These are phyloP conservation scores for Mionectes macconnelli DNA, from an alignment of 2,113 vertebrate genomes.

Conservation along the genomic window DNA sequence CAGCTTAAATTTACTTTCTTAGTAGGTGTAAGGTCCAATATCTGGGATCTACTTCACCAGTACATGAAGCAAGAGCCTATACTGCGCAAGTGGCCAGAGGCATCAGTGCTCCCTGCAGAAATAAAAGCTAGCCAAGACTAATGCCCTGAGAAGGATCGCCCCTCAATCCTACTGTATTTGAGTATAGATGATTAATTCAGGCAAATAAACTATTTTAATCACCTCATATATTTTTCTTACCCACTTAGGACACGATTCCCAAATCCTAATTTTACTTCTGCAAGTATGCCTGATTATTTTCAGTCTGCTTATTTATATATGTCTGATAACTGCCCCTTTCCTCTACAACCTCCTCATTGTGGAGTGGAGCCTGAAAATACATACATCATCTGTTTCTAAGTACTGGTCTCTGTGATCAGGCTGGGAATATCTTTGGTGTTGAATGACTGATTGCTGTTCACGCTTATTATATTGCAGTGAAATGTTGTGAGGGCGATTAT, in stretches of 20 bases:
- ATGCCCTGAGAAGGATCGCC: not conserved
- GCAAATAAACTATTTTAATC: not conserved
- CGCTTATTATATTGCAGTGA: not conserved
- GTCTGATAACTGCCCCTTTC: not conserved
- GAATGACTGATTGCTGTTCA: not conserved
- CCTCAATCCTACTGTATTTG: not conserved
- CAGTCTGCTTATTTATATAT: not conserved
- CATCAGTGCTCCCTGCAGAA: not conserved
- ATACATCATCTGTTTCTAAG: not conserved
- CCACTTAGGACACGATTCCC: not conserved
- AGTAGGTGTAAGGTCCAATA: fast-evolving
- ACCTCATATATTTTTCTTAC: not conserved
- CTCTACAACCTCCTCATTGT: not conserved
- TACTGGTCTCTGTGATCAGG: not conserved
- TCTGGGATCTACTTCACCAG: not conserved
- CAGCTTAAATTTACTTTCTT: not conserved
- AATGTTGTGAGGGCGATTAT: not conserved
- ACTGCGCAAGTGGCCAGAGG: not conserved
- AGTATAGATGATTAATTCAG: not conserved
- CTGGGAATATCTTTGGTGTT: not conserved
- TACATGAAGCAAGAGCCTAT: no score
- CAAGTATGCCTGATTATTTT: not conserved
- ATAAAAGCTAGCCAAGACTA: not conserved
- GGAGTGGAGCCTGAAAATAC: not conserved
- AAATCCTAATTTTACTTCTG: not conserved